Evolutionary conservation across 2,113 vertebrate species (phyloP).

Genomic region (Sminthopsis crassicaudata): DNA sequence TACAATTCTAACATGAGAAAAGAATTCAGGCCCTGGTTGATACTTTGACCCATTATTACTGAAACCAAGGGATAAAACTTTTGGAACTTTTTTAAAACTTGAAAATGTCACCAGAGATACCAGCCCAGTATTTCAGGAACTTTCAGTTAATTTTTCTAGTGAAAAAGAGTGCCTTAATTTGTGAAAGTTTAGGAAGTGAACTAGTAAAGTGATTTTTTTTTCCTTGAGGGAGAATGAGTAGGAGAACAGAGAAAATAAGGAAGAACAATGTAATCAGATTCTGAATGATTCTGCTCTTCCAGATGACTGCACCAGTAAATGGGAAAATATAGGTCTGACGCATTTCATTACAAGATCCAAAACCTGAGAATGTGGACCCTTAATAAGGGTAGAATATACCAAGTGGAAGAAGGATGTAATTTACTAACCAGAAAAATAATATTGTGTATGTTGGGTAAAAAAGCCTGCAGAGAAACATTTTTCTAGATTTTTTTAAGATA

Average conservation of each 20-base stretch:
- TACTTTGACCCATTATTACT: constrained; percentile 29
- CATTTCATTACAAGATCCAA: constrained; percentile 65
- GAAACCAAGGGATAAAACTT: constrained; percentile 27
- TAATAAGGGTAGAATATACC: constrained; percentile 50
- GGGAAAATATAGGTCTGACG: constrained; percentile 62
- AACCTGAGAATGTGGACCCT: constrained; percentile 56
- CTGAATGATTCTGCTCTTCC: constrained; percentile 62
- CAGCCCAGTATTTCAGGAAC: constrained; percentile 57
- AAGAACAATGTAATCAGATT: constrained; percentile 62
- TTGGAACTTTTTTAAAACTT: constrained; percentile 30
- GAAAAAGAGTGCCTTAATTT: constrained; percentile 40
- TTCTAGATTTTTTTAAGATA: constrained; percentile 47
- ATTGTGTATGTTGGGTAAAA: constrained; percentile 43
- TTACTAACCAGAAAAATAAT: constrained; percentile 59
- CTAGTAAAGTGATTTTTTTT: constrained; percentile 37
- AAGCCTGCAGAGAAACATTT: constrained; percentile 25
- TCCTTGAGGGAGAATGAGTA: constrained; percentile 33
- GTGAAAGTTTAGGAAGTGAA: constrained; percentile 45
- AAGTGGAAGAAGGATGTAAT: constrained; percentile 23
- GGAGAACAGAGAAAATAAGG: constrained; percentile 43
- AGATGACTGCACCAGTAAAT: constrained; percentile 63
- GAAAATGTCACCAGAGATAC: constrained; percentile 2
- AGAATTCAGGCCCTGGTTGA: constrained; percentile 10
- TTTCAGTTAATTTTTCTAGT: constrained; percentile 50
- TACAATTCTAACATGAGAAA: neutral